A percentile compares a stretch with the other conserved stretches of the same genome.
Evolutionary conservation across 2,888 invertebrate genomes (phyloP).

Genomic region (Hoplodrina blanda): DNA sequence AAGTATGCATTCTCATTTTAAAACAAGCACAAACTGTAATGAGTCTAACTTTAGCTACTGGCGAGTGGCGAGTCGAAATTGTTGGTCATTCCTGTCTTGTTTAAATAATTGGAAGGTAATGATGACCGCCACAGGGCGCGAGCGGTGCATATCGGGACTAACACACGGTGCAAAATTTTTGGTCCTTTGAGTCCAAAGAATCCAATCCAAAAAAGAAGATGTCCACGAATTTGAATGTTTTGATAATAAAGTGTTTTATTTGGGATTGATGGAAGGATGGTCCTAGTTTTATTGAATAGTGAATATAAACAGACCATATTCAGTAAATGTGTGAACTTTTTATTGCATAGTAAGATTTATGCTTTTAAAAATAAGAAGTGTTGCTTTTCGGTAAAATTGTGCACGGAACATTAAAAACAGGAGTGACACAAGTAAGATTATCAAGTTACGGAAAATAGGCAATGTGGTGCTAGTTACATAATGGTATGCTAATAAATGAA

Average conservation of each 20-base stretch:
- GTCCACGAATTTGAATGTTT: constrained; percentile 9
- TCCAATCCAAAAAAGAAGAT: not conserved
- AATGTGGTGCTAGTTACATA: not conserved
- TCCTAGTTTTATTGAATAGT: too few species aligned
- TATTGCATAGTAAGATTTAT: too few species aligned
- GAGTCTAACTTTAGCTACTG: constrained; percentile 54
- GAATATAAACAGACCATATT: too few species aligned
- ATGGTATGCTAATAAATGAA: too few species aligned
- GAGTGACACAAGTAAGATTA: constrained; percentile 27
- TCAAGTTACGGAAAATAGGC: not conserved
- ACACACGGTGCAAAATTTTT: not conserved
- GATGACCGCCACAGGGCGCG: constrained; percentile 63
- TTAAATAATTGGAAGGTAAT: constrained; percentile 78
- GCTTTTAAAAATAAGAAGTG: not conserved
- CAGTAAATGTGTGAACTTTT: too few species aligned
- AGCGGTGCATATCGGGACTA: constrained; percentile 16
- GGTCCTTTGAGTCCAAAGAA: constrained; percentile 18
- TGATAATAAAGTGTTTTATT: not conserved
- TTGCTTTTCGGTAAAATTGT: not conserved
- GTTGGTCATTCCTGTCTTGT: constrained; percentile 69
- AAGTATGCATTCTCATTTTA: constrained; percentile 6
- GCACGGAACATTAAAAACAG: not conserved
- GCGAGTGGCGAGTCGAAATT: constrained; percentile 63
- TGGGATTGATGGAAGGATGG: not conserved
- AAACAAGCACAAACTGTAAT: constrained; percentile 29